Evolutionary conservation across 2,113 vertebrate genomes (phyloP).

Genomic region (Scolopax mira): DNA sequence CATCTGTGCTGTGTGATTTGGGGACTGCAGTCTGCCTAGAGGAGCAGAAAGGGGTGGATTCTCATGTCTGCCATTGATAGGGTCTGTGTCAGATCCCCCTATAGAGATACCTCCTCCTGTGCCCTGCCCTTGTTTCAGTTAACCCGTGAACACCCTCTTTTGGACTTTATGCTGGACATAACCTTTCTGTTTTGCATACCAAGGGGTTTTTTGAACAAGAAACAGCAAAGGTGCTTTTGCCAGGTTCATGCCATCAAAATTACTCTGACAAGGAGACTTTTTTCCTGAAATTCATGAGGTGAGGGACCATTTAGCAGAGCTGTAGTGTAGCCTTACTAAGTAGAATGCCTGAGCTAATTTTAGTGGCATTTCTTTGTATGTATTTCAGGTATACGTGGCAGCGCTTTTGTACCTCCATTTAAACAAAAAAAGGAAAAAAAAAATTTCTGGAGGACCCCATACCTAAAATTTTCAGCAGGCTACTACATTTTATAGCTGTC

Average conservation of each 20-base stretch:
- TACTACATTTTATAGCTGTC: neutral
- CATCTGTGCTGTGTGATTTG: neutral
- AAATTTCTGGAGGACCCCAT: neutral
- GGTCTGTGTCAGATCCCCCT: neutral
- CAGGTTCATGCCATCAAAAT: neutral
- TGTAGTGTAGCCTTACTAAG: neutral
- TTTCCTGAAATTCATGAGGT: neutral
- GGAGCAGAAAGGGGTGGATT: neutral
- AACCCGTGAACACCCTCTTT: neutral
- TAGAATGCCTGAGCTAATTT: neutral
- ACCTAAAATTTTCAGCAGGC: neutral
- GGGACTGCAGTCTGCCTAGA: rapidly evolving
- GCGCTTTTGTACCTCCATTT: neutral
- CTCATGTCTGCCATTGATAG: neutral
- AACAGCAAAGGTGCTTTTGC: neutral
- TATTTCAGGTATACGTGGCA: neutral
- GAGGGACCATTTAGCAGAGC: neutral
- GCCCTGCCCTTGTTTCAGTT: neutral
- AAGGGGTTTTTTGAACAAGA: neutral
- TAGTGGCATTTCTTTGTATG: neutral
- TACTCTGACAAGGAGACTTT: neutral
- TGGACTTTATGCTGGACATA: neutral
- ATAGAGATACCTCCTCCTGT: neutral
- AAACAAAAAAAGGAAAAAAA: neutral
- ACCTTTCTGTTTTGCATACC: neutral